These are phyloP conservation scores for Morpho deidamia DNA, from an alignment of 2,888 invertebrate species.

Conservation along the genomic window DNA sequence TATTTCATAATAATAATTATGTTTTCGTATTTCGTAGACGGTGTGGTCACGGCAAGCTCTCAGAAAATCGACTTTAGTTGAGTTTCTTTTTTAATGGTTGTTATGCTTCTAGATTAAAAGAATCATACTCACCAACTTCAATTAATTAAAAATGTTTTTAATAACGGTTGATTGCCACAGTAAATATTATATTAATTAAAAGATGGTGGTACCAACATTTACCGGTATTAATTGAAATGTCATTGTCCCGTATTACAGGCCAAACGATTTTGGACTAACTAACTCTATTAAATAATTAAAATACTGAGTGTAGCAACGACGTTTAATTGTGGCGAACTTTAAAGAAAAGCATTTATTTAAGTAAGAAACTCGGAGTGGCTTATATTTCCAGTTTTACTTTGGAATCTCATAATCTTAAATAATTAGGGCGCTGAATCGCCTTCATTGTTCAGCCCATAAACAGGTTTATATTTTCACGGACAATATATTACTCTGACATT, in stretches of 20 bases:
- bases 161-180: too few relatives aligned
- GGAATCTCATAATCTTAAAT: conserved; percentile 14
- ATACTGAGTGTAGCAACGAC: conserved; percentile 1
- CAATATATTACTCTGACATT: conserved; percentile 29
- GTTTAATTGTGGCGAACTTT: not conserved
- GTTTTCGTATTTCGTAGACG: too few relatives aligned
- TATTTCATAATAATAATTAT: too few relatives aligned
- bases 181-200: too few relatives aligned
- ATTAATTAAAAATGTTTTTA: too few relatives aligned
- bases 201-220: too few relatives aligned
- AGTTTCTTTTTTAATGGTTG: too few relatives aligned
- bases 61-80: too few relatives aligned
- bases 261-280: conserved; percentile 1
- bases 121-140: too few relatives aligned
- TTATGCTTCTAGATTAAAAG: too few relatives aligned
- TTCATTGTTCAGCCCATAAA: conserved; percentile 23
- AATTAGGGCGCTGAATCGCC: conserved; percentile 24
- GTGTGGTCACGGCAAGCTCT: too few relatives aligned
- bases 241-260: conserved; percentile 5
- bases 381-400: conserved; percentile 5
- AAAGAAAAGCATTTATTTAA: not conserved
- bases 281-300: conserved; percentile 17
- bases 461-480: conserved; percentile 34
- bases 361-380: conserved; percentile 6
- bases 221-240: not conserved